Evolutionary conservation across 2,797 vertebrate species (phyloP).

Genomic region (Halcyon badia): DNA sequence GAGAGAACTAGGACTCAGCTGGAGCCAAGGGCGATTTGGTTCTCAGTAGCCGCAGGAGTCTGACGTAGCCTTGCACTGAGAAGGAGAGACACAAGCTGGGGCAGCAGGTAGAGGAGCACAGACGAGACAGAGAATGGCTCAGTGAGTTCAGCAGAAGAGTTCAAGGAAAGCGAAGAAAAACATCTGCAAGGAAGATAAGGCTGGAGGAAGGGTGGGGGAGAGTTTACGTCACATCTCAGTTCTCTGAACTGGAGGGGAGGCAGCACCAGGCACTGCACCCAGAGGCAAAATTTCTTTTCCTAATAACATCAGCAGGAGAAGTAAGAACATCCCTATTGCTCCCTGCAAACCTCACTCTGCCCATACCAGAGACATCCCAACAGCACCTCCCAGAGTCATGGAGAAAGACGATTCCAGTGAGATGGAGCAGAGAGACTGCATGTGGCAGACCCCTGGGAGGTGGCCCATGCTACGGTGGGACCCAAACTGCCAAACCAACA

Average conservation of each 20-base stretch:
- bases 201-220: constrained; percentile 17
- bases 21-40: not conserved
- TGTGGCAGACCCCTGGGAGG: rapidly evolving
- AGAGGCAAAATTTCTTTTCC: not conserved
- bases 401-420: not conserved
- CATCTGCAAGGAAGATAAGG: constrained; percentile 14
- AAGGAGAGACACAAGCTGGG: not conserved
- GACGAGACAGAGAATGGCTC: rapidly evolving
- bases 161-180: constrained; percentile 28
- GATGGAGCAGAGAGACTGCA: not conserved
- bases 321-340: not conserved
- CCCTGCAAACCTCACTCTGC: not conserved
- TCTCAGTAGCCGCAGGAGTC: not conserved
- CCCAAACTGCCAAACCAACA: not conserved
- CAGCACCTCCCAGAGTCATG: not conserved
- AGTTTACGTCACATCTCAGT: not conserved
- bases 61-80: not conserved
- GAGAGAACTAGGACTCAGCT: not conserved
- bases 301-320: not conserved
- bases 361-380: not conserved
- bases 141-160: not conserved
- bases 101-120: not conserved
- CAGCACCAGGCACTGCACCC: rapidly evolving
- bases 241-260: not conserved
- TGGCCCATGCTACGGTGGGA: rapidly evolving